Evolutionary conservation across 2,113 vertebrate species (phyloP), one percentile per base, ranked within the genome.

Genomic region (Cyprinodon variegatus): DNA sequence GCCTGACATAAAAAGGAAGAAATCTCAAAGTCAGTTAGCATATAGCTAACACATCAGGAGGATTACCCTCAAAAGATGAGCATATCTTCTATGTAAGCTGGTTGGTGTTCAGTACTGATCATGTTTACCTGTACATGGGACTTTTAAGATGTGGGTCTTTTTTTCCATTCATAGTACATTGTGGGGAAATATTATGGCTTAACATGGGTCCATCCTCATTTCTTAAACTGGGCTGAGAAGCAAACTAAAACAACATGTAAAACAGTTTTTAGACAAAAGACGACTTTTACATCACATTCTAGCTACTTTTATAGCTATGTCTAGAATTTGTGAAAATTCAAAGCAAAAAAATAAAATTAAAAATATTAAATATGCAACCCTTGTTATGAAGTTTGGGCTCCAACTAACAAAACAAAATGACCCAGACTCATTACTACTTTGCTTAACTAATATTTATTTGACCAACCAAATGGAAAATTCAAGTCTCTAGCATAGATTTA

Each of bases 1-100:
- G 63, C 22, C 1, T 39, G 70, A 68, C 76, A 68, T 81, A 59
- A 74, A 46, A 74, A 22, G 22, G 39, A 57, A n/a, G 72, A 67
- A 22, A 70, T 70, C 40, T 61, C 13, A 57, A 57, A 57, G 50
- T 57, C 50, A 57, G 50, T 9, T n/a, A 57, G 50, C 10, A n/a
- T 15, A 57, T n/a, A 14, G 17, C n/a, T 57, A 9, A 57, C 2
- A 57, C 20, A 57, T 3, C 20, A n/a, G 48, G 9, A 4, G 5
- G 4, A 41, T 4, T 41, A 6, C 4, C 41, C 9, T 4, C 9
- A 41, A 6, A 41, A 6, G 41, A 41, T n/a, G 7, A 57, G 17
- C 50, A 57, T 57, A 29, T 29, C 29, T 57, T 53, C 14, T 53
- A 17, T 10, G 50, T 9, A 17, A 53, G 46, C 13, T 2, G 20